Evolutionary conservation across 2,113 vertebrate genomes (phyloP).

Genomic region (Pimephales promelas): DNA sequence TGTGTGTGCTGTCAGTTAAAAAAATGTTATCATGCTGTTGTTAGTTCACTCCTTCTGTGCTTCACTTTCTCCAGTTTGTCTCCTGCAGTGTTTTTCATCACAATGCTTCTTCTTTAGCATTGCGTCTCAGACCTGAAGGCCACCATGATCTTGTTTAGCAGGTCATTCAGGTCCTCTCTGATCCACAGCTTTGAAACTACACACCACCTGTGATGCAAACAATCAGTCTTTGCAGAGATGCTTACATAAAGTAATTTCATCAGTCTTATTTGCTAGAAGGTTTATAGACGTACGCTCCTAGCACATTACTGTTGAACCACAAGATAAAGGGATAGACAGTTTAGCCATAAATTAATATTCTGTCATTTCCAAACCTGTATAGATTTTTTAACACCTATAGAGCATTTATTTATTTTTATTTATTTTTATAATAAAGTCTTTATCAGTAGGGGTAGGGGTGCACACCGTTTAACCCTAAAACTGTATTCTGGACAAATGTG

Average conservation of each 20-base stretch:
- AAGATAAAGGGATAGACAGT: too few species aligned
- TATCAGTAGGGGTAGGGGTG: too few species aligned
- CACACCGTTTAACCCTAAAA: too few species aligned
- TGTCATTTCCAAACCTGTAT: too few species aligned
- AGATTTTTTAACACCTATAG: too few species aligned
- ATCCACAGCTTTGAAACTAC: neutral
- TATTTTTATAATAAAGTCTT: too few species aligned
- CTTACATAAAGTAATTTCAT: neutral
- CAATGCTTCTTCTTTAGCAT: neutral
- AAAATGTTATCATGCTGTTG: neutral
- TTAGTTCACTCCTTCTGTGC: neutral
- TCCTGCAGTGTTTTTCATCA: neutral
- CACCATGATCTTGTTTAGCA: conserved; percentile 10
- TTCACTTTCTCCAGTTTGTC: neutral
- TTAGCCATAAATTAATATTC: too few species aligned
- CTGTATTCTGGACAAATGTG: too few species aligned
- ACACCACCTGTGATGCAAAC: neutral
- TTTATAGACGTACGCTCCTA: neutral
- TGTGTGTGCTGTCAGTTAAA: neutral
- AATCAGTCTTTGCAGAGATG: neutral
- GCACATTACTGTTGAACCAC: too few species aligned
- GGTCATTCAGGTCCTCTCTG: conserved; percentile 11
- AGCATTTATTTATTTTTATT: too few species aligned
- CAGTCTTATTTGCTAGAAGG: neutral
- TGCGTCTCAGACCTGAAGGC: neutral